Evolutionary conservation across 2,113 vertebrate species (phyloP), one percentile per base, ranked within the genome.

Genomic region (Copsychus sechellarum): DNA sequence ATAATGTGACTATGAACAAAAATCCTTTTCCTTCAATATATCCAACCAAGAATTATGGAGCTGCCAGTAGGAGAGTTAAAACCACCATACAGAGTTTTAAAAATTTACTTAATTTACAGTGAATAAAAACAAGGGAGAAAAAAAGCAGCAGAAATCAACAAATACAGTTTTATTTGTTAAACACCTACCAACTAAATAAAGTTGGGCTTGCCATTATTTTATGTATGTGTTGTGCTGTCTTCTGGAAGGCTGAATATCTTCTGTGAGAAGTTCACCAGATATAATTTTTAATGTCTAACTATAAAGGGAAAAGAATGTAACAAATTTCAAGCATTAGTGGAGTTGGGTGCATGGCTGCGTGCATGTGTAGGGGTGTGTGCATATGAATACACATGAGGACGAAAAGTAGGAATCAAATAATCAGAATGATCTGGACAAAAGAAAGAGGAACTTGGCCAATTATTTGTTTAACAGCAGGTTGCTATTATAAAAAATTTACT

Each of bases 221-320:
- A 29, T 23, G 21, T 8, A 42, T 33, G 48, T 8, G 22, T 8
- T 45, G n/a, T 81, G 36, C 25, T 80, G 61, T 18, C 67, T 66
- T 78, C 60, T 74, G 51, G 53, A 86, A 40, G 20, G 28, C 31
- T 61, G 23, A 73, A 9, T 62, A 22, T 60, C 31, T 93, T 82
- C 56, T 53, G 12, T 69, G 56, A 78, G 88, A 58, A 62, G 47
- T 60, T 93, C 24, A 14, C 21, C 33, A 60, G 71, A 71, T 51
- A 21, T 14, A 66, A 45, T 65, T 81, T 95, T 92, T 86, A 90
- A 94, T 84, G 72, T 67, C 79, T 81, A 74, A 78, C 51, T 96
- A 81, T 94, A 95, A 88, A 90, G 82, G 64, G 92, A 90, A 95
- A 96, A 92, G 67, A 73, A 96, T 95, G 64, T 57, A 82, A 94